Conservation (phyloP, 2,797 vertebrate species). For the Semaprochilodus insignis region DNA sequence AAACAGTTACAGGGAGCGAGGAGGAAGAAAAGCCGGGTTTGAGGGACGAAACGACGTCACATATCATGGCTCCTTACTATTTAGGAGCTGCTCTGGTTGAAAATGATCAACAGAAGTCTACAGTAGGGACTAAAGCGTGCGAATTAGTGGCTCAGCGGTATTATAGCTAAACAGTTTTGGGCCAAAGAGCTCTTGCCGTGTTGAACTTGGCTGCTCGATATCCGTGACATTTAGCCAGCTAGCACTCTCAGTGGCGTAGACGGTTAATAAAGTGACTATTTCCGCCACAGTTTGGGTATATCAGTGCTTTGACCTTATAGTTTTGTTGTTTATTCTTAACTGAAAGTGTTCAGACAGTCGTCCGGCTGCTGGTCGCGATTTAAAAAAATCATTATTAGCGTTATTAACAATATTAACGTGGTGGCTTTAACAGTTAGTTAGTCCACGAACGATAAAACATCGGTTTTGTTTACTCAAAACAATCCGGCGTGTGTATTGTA, state of each 20-base stretch:
- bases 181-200: not conserved
- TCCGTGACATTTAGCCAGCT: not conserved
- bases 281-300: not conserved
- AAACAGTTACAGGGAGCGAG: conserved; percentile 50
- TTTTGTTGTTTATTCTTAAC: not conserved
- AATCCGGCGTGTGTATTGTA: too few species aligned
- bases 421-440: too few species aligned
- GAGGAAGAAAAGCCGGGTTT: conserved; percentile 7
- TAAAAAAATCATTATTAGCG: too few species aligned
- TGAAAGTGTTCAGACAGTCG: too few species aligned
- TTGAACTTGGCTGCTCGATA: not conserved
- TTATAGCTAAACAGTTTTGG: not conserved
- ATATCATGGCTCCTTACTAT: too few species aligned
- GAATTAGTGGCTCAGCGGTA: not conserved
- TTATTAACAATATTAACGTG: too few species aligned
- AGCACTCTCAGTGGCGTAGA: not conserved
- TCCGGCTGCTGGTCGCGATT: not conserved
- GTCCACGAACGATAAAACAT: not conserved
- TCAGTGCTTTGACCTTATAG: not conserved
- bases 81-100: not conserved
- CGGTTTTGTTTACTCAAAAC: not conserved
- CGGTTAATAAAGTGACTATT: not conserved
- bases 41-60: not conserved
- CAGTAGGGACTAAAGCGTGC: not conserved
- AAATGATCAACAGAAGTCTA: too few species aligned